phyloP scores from a whole-genome alignment of 2,797 vertebrate genomes.

The Sardinella longiceps region DNA sequence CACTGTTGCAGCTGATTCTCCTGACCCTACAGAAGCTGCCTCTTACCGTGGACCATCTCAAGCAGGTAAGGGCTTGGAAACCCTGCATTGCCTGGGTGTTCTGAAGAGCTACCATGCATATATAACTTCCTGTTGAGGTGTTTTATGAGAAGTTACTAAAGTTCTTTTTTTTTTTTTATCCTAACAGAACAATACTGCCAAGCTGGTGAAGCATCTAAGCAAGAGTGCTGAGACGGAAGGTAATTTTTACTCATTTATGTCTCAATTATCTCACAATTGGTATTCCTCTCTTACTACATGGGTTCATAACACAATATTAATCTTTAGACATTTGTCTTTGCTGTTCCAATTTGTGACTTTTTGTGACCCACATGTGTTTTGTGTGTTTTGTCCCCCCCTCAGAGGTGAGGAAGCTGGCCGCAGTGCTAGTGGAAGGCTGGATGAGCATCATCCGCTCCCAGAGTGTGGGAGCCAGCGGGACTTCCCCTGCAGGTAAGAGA shows the following conservation, averaged over 20 bases:
- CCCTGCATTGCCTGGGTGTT: not conserved
- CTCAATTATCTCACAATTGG: no score
- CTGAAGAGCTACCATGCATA: not conserved
- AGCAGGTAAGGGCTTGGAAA: constrained; percentile 78
- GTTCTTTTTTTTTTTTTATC: not conserved
- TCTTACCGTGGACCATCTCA: constrained; percentile 93
- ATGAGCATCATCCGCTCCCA: constrained; percentile 95
- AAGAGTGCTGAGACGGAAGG: constrained; percentile 92
- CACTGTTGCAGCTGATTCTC: constrained; percentile 90
- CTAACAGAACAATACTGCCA: constrained; percentile 93
- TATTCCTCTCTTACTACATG: no score
- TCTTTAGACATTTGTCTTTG: no score
- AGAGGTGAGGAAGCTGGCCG: constrained; percentile 89
- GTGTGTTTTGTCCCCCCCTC: constrained; percentile 26
- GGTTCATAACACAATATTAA: no score
- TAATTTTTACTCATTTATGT: constrained; percentile 59
- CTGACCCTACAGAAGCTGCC: constrained; percentile 92
- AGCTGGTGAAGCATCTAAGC: constrained; percentile 94
- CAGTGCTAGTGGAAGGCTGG: constrained; percentile 90
- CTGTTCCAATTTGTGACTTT: not conserved
- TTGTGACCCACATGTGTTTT: not conserved
- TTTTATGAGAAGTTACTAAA: not conserved
- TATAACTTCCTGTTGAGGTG: not conserved
- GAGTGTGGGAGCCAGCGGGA: constrained; percentile 76
- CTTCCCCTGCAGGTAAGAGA: constrained; percentile 65